Base-by-base conservation (phyloP, 2,888 invertebrate genomes). In the Abrostola tripartita region DNA sequence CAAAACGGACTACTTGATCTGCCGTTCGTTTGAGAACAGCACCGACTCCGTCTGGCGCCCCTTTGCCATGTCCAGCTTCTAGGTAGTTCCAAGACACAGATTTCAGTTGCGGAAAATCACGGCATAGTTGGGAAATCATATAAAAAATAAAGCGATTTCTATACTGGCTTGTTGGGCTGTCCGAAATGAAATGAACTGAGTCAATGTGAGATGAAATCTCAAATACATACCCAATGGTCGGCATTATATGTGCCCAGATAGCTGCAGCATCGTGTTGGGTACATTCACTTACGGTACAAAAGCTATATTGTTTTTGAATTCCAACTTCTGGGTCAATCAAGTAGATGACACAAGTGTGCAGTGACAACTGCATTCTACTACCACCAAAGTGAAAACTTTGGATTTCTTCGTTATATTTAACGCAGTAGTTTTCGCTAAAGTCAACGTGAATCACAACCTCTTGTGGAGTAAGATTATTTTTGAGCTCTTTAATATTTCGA, bases 321-420 rank as follows among this genome's bases (percentile, higher is more conserved):
- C 50, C 50, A 11, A 36, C 36, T 50, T 50, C 50, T 36, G 50
- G 24, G 36, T 50, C 37, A 11, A 50, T 24, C 50, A 24, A 24
- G 42, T 61, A 61, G 38, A 61, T 38, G 9, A 61, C 56, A n/a
- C 47, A 47, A 12, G 86, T 87, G 62, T 88, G 87, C 6, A 88
- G 69, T 53, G 81, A 83, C 5, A 87, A 71, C 63, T 86, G 84
- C 6, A 42, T 51, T 35, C 41, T 81, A 41, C 5, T 82, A 85
- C 83, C 85, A 37, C 69, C 62, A 44, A 70, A 70, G 63, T 70
- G 52, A 44, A 66, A 63, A 5, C 60, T 42, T 50, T 70, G 65
- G 24, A 70, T 47, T 54, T 66, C 65, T 66, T 53, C 53, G 44
- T 51, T 42, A 47, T 65, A 65, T 42, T 65, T 65, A 47, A 55